Evolutionary conservation across 2,888 invertebrate genomes (phyloP), one percentile per base, ranked within the genome.

Genomic region (Drosophila fungiperda): DNA sequence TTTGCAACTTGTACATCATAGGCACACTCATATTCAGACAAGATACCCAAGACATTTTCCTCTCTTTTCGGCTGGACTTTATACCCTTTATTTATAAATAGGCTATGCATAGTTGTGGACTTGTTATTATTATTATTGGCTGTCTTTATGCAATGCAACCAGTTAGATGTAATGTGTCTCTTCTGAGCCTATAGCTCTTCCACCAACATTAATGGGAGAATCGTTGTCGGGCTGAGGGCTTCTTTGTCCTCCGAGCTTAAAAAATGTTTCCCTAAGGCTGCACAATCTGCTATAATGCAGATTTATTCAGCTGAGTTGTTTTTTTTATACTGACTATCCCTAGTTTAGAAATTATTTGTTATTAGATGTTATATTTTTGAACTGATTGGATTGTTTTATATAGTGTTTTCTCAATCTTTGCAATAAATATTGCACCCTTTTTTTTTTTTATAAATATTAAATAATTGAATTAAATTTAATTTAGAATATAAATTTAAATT

Each of bases 1-100:
- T 65, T 60, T 73, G 73, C 66, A 73, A 70, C 67, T 65, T 72
- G 74, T 68, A 78, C 77, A 76, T 72, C 72, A 72, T 76, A 50
- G 48, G 23, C 48, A 48, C 42, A 55, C 59, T 42, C 17, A 55
- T 23, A 40, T n/a, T 35, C 17, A 33, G n/a, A 29, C 42, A n/a
- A 9, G 15, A 2, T 20, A 59, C 61, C n/a, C 52, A 15, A 33
- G 26, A 26, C 15, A 29, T 33, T 57, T 63, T 40, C 54, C 50
- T 61, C 80, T 67, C 66, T 68, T 49, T 40, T 50, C 45, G 12
- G 20, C 32, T 17, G 11, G 17, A 12, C 45, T n/a, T 36, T 26
- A 57, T 74, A 42, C 73, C 52, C 75, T 63, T 26, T 49, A 23
- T 1, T 6, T 8, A 11, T 5, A 4, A 17, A 7, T 15, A 0